Conservation (phyloP, 1,140 invertebrate species). For the Drosophila erecta region DNA sequence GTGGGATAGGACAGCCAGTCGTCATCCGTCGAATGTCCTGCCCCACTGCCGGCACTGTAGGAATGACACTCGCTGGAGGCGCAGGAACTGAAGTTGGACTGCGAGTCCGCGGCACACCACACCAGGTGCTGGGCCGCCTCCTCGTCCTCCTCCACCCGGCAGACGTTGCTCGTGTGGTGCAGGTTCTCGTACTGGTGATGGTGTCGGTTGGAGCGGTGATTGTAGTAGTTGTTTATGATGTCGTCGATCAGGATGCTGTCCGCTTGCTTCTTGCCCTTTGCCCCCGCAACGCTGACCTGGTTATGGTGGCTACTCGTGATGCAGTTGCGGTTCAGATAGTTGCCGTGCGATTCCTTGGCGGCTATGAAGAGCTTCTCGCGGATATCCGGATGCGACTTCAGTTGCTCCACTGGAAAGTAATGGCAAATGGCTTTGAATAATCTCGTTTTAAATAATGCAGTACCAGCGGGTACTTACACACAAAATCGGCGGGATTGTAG, state of each 20-base stretch:
- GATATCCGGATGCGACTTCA: constrained; percentile 89
- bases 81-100: constrained; percentile 89
- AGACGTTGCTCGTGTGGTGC: constrained; percentile 41
- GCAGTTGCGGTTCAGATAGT: constrained; percentile 87
- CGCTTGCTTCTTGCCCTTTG: constrained; percentile 54
- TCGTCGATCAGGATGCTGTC: constrained; percentile 74
- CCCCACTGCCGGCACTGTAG: constrained; percentile 65
- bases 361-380: constrained; percentile 89
- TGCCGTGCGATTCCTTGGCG: constrained; percentile 85
- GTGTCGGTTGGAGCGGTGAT: constrained; percentile 45
- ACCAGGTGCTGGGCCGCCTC: constrained; percentile 91
- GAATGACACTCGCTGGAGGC: constrained; percentile 87
- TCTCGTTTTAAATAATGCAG: neutral
- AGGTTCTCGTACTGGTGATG: constrained; percentile 60
- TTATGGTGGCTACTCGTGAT: constrained; percentile 76
- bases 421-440: neutral
- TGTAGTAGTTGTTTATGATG: constrained; percentile 79
- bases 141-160: constrained; percentile 84
- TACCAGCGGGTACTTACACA: constrained; percentile 87
- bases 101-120: constrained; percentile 87
- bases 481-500: constrained; percentile 95
- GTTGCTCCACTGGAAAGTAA: constrained; percentile 89
- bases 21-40: constrained; percentile 72
- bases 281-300: constrained; percentile 17
- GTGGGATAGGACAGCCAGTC: constrained; percentile 89